Evolutionary conservation across 2,113 vertebrate genomes (phyloP).

Genomic region (Tetrao urogallus): DNA sequence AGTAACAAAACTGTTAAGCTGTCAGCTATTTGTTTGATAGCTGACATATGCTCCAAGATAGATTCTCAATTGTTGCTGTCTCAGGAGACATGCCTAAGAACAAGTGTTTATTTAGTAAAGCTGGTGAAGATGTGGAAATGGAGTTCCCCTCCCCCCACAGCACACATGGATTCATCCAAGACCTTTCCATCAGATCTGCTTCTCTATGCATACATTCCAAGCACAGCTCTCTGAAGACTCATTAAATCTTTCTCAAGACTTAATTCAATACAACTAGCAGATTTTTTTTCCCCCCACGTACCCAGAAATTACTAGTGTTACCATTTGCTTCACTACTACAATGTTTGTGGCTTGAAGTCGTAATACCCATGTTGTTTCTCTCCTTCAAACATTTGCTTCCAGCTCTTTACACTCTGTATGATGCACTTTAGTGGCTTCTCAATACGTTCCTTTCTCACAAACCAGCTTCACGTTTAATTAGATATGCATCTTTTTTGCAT

Average conservation of each 20-base stretch:
- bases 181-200: not conserved
- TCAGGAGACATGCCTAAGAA: conserved; percentile 29
- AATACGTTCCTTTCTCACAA: conserved; percentile 40
- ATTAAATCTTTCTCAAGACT: conserved; percentile 38
- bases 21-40: not conserved
- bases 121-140: not conserved
- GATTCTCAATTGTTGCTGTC: conserved; percentile 17
- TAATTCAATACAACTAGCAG: conserved; percentile 1
- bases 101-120: not conserved
- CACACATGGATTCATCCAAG: not conserved
- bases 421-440: conserved; percentile 54
- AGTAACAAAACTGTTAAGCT: conserved; percentile 4
- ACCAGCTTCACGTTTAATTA: conserved; percentile 55
- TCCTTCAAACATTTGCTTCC: conserved; percentile 47
- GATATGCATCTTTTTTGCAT: conserved; percentile 50
- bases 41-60: not conserved
- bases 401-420: conserved; percentile 45
- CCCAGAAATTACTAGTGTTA: not conserved
- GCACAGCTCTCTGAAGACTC: not conserved
- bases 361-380: conserved; percentile 5
- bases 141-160: not conserved
- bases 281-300: not conserved
- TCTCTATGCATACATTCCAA: fast-evolving
- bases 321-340: not conserved
- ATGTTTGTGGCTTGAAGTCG: conserved; percentile 3